phyloP scores from a whole-genome alignment of 2,797 vertebrate genomes.

The Dallia pectoralis region DNA sequence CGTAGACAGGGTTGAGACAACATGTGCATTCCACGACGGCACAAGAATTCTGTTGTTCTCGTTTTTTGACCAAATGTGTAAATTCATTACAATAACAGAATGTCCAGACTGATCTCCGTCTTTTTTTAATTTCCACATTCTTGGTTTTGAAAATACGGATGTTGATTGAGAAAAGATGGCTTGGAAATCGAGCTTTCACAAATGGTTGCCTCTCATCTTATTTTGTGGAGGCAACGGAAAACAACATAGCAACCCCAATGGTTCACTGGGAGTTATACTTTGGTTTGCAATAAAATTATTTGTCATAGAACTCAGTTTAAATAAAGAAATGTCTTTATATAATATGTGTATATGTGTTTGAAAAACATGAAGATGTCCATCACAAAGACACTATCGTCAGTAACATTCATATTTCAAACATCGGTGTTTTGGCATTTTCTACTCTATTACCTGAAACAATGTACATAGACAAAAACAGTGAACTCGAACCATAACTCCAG shows the following conservation, averaged over 20 bases:
- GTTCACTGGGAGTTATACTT: background rate
- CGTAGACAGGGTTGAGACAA: background rate
- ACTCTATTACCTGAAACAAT: too few relatives aligned
- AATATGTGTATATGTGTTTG: too few relatives aligned
- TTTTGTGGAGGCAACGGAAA: background rate
- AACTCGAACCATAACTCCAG: background rate
- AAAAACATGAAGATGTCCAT: too few relatives aligned
- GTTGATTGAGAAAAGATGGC: constrained; percentile 41
- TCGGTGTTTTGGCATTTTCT: too few relatives aligned
- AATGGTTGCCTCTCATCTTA: background rate
- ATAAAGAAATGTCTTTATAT: too few relatives aligned
- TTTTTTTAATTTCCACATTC: constrained; percentile 34
- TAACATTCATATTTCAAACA: too few relatives aligned
- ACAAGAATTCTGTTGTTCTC: background rate
- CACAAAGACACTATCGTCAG: too few relatives aligned
- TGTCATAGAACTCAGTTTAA: too few relatives aligned
- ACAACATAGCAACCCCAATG: background rate
- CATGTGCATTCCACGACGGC: background rate
- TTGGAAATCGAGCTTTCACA: constrained; percentile 17
- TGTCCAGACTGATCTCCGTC: constrained; percentile 18
- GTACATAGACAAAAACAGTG: background rate
- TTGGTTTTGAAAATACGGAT: constrained; percentile 22
- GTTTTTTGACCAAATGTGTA: background rate
- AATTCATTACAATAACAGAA: constrained; percentile 24
- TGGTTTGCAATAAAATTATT: background rate